Evolutionary conservation across 2,113 vertebrate species (phyloP).

Genomic region (Candoia aspera): DNA sequence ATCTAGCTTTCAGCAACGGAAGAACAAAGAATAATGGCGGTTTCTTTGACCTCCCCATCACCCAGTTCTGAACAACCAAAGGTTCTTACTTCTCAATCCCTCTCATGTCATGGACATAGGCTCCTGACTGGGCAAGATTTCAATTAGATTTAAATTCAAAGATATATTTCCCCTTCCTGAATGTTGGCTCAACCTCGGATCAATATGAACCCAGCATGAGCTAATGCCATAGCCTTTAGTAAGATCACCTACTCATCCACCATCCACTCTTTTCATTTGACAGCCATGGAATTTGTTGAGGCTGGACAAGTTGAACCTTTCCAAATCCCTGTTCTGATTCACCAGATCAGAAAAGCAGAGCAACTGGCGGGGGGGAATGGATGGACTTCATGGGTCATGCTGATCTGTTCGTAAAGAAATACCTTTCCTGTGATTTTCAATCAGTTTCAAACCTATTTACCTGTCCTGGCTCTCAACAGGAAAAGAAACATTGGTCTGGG

Average conservation of each 20-base stretch:
- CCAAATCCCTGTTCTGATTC: background rate
- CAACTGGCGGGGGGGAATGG: too few relatives aligned
- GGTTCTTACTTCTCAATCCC: background rate
- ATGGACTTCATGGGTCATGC: background rate
- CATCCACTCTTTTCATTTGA: background rate
- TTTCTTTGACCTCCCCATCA: background rate
- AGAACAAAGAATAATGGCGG: too few relatives aligned
- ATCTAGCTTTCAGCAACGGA: too few relatives aligned
- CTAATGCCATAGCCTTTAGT: background rate
- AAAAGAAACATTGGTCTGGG: background rate
- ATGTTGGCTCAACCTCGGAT: background rate
- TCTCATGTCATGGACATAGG: background rate
- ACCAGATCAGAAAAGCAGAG: background rate
- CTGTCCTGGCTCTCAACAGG: background rate
- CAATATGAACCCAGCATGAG: background rate
- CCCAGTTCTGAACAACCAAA: background rate
- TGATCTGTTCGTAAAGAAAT: background rate
- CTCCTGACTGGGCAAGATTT: background rate
- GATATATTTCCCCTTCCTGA: background rate
- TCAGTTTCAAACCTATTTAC: background rate
- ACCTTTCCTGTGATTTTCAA: background rate
- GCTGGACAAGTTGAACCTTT: background rate
- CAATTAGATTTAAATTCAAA: background rate
- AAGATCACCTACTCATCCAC: background rate
- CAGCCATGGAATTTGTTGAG: background rate